Conservation (phyloP, 2,888 invertebrate species). For the Apocheima hispidaria region DNA sequence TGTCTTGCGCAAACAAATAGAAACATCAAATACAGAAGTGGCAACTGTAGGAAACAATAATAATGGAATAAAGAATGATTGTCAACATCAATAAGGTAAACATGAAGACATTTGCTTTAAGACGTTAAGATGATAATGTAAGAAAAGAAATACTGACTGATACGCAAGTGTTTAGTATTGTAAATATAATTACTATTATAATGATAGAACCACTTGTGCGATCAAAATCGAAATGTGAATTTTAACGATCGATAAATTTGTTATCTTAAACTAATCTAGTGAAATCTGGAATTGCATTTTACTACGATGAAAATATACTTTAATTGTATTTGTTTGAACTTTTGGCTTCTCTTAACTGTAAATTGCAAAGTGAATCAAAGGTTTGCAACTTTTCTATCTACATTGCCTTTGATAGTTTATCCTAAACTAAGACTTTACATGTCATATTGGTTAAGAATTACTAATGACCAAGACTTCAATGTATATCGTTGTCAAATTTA, state of each 20-base stretch:
- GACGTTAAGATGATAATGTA: slow-evolving; percentile 46
- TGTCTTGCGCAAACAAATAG: no score
- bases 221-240: slow-evolving; percentile 62
- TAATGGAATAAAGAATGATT: slow-evolving; percentile 41
- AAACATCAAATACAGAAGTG: slow-evolving; percentile 38
- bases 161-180: slow-evolving; percentile 80
- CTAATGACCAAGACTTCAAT: slow-evolving; percentile 31
- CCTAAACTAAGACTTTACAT: slow-evolving; percentile 67
- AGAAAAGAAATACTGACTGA: slow-evolving; percentile 73
- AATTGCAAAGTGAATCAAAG: slow-evolving; percentile 60
- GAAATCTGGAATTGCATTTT: slow-evolving; percentile 72
- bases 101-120: slow-evolving; percentile 42
- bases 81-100: slow-evolving; percentile 37
- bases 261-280: slow-evolving; percentile 53
- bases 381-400: slow-evolving; percentile 72
- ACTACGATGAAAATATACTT: slow-evolving; percentile 44
- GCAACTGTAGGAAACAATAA: slow-evolving; percentile 39
- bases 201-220: slow-evolving; percentile 72
- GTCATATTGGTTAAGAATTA: slow-evolving; percentile 52
- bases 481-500: not conserved
- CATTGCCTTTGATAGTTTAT: slow-evolving; percentile 75
- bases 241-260: slow-evolving; percentile 52
- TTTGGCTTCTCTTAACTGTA: slow-evolving; percentile 59
- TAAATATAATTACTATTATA: slow-evolving; percentile 78
- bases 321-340: slow-evolving; percentile 46